A percentile compares a stretch with the other conserved stretches of the same genome.
These are phyloP conservation scores for Temnothorax ravouxi DNA, from an alignment of 2,888 invertebrate genomes.

Conservation along the genomic window DNA sequence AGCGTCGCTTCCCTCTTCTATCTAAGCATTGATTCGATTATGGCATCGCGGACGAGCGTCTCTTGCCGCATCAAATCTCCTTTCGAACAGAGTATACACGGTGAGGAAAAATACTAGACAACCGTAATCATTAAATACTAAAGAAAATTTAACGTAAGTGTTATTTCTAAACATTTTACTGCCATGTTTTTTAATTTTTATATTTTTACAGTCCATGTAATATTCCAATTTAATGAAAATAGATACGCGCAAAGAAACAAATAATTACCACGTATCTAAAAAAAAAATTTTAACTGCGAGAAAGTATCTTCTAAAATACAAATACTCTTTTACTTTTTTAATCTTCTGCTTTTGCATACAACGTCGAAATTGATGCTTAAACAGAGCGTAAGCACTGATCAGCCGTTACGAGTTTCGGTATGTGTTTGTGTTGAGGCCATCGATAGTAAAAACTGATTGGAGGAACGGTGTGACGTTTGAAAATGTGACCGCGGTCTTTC, in stretches of 20 bases:
- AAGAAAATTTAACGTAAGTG: neutral
- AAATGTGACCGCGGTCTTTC: constrained; percentile 8
- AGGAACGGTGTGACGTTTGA: constrained; percentile 16
- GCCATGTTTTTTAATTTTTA: neutral
- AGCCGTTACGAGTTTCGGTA: constrained; percentile 3
- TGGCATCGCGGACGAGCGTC: constrained; percentile 2
- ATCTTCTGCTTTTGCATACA: neutral
- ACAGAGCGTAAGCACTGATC: neutral
- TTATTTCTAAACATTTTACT: neutral
- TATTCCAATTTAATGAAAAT: neutral
- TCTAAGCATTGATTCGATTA: constrained; percentile 45
- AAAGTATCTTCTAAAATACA: neutral
- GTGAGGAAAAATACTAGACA: neutral
- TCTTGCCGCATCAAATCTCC: neutral
- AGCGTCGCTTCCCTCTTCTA: constrained; percentile 10
- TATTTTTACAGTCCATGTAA: neutral
- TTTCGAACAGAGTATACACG: neutral
- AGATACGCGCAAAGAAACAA: neutral
- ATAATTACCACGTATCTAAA: neutral
- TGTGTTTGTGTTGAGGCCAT: constrained; percentile 5
- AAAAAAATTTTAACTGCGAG: neutral
- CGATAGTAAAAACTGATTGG: neutral
- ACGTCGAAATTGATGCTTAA: neutral
- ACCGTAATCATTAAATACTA: neutral
- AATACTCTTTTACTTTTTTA: neutral